Percentiles rank a stretch among this genome's conserved stretches.
These are phyloP conservation scores for Tuberolachnus salignus DNA, from an alignment of 2,888 invertebrate species.

Conservation along the genomic window DNA sequence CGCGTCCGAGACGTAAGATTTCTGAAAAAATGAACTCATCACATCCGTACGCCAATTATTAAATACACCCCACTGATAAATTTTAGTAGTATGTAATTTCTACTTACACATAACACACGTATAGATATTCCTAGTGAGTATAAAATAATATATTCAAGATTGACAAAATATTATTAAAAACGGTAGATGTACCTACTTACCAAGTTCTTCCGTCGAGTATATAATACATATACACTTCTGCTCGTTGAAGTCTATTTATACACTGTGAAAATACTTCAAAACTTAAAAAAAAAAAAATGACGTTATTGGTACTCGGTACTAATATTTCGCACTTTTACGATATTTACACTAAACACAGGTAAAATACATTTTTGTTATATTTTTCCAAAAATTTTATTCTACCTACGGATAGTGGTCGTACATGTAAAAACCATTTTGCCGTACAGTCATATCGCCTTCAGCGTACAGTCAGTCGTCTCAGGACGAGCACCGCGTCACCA, in stretches of 20 bases:
- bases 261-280: conserved; percentile 19
- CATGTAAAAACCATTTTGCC: conserved; percentile 13
- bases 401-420: not conserved
- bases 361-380: conserved; percentile 8
- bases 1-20: not conserved
- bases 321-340: not conserved
- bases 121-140: no score
- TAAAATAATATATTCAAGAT: no score
- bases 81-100: no score
- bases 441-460: not conserved
- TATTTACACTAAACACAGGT: not conserved
- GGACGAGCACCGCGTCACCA: conserved; percentile 27
- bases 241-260: conserved; percentile 14
- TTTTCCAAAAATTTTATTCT: not conserved
- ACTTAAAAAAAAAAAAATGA: not conserved
- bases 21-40: not conserved
- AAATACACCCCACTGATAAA: no score
- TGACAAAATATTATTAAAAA: no score
- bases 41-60: no score
- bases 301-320: not conserved
- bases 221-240: not conserved
- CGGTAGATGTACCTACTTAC: not conserved
- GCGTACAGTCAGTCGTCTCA: not conserved
- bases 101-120: no score
- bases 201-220: not conserved